Evolutionary conservation across 2,797 vertebrate species (phyloP).

Genomic region (Parotocinclus haroldoi): DNA sequence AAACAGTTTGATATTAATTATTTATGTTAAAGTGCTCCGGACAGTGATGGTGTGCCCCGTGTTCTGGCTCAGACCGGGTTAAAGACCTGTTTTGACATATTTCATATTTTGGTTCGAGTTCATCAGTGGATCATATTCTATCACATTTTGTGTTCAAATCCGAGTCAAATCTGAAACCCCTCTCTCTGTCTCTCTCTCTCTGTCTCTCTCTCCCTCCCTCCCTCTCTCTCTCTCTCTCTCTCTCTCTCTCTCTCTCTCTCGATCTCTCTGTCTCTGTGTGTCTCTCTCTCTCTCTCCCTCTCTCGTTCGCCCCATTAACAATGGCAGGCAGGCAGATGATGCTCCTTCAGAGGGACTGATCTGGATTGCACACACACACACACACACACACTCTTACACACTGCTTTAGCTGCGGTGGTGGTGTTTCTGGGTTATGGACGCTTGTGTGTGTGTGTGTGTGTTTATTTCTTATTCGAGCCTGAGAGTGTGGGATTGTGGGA

Average conservation of each 20-base stretch:
- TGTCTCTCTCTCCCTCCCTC: neutral
- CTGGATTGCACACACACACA: conserved; percentile 6
- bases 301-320: conserved; percentile 6
- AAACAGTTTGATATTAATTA: no score
- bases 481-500: conserved; percentile 21
- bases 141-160: no score
- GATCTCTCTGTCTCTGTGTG: neutral
- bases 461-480: conserved; percentile 1
- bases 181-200: no score
- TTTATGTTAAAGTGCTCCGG: no score
- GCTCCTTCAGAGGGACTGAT: conserved; percentile 14
- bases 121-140: no score
- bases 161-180: no score
- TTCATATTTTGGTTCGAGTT: no score
- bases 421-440: conserved; percentile 16
- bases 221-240: neutral
- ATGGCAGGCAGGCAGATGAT: conserved; percentile 25
- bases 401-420: conserved; percentile 1
- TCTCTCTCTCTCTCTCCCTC: neutral
- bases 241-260: neutral
- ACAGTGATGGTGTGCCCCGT: no score
- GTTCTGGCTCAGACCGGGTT: no score
- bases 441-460: conserved; percentile 3
- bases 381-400: conserved; percentile 14
- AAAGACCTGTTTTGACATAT: no score